Conservation (phyloP, 2,888 invertebrate species). For the Drosophila lacicola region DNA sequence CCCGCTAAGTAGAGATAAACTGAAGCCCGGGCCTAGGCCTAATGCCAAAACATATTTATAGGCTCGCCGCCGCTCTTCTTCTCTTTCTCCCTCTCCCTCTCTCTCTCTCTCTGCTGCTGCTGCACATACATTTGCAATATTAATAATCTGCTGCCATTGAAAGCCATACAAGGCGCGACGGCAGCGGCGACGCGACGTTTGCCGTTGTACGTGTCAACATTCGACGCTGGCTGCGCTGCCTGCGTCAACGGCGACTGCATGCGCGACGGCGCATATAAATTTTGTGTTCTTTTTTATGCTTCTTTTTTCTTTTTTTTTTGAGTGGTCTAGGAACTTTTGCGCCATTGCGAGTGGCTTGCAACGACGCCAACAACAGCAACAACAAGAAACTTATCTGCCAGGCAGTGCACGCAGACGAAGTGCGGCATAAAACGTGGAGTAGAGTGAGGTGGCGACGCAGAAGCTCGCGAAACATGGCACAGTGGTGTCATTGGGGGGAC, state of each 20-base stretch:
- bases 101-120: not conserved
- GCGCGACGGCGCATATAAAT: conserved; percentile 81
- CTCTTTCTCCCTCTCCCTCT: conserved; percentile 1
- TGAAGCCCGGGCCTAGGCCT: conserved; percentile 60
- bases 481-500: conserved; percentile 50
- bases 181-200: conserved; percentile 14
- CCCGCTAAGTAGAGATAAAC: conserved; percentile 27
- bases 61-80: conserved; percentile 18
- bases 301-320: conserved; percentile 48
- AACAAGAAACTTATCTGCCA: conserved; percentile 56
- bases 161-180: conserved; percentile 80
- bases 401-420: conserved; percentile 51
- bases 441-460: conserved; percentile 1
- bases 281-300: conserved; percentile 66
- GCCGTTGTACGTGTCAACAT: conserved; percentile 74
- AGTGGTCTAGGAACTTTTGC: conserved; percentile 80
- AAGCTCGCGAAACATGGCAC: conserved; percentile 47
- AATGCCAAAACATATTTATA: conserved; percentile 75
- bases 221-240: conserved; percentile 64
- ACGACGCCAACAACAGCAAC: conserved; percentile 49
- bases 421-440: not conserved
- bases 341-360: conserved; percentile 78
- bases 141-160: conserved; percentile 80
- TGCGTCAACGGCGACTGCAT: conserved; percentile 60
- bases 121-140: conserved; percentile 71